Evolutionary conservation across 2,113 vertebrate genomes (phyloP).

Genomic region (Rhinolophus ferrumequinum): DNA sequence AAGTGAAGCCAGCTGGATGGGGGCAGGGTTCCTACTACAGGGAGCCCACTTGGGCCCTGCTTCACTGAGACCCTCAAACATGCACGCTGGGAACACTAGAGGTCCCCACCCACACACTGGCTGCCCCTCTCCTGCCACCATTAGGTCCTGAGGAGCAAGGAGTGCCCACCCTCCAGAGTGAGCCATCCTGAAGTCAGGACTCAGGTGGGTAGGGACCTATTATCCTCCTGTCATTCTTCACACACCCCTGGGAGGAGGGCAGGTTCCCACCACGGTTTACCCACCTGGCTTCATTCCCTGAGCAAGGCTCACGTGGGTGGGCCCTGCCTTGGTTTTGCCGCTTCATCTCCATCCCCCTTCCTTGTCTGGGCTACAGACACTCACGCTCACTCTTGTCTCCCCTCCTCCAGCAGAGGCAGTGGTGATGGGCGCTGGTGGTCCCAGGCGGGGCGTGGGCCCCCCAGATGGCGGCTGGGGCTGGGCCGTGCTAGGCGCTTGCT

Average conservation of each 20-base stretch:
- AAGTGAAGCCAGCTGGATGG: too few species aligned
- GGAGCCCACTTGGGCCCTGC: too few species aligned
- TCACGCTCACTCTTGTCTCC: neutral
- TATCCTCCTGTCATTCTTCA: neutral
- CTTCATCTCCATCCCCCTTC: neutral
- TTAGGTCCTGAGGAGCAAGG: neutral
- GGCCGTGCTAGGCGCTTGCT: slow-evolving; percentile 86
- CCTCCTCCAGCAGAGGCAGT: slow-evolving; percentile 10
- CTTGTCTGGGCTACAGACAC: neutral
- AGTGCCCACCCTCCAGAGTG: neutral
- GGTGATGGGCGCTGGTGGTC: slow-evolving; percentile 80
- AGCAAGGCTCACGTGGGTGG: neutral
- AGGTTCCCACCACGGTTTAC: neutral
- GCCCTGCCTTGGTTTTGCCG: neutral
- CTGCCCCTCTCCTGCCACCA: neutral
- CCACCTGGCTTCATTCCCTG: neutral
- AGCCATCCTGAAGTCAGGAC: neutral
- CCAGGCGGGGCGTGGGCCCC: slow-evolving; percentile 77
- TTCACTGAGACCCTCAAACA: neutral
- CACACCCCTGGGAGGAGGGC: neutral
- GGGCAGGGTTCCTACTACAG: too few species aligned
- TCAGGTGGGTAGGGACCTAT: slow-evolving; percentile 16
- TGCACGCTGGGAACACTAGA: neutral
- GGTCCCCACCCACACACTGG: neutral
- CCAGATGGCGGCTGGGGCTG: slow-evolving; percentile 89